These are phyloP conservation scores for Corythoichthys haematopterus DNA, from an alignment of 2,113 vertebrate species.

Conservation along the genomic window DNA sequence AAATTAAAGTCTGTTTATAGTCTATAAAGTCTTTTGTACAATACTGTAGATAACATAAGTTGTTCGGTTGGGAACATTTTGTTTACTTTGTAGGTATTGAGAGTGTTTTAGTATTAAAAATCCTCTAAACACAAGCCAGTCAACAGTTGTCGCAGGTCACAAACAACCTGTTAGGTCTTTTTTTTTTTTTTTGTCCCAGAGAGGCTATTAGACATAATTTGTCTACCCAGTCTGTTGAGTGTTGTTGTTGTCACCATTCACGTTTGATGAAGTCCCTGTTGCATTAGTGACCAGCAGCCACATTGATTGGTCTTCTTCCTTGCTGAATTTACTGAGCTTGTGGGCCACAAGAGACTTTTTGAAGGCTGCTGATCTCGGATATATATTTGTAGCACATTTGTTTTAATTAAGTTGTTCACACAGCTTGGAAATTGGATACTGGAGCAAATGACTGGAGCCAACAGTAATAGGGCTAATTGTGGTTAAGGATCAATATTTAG, in stretches of 20 bases:
- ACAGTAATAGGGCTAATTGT: constrained; percentile 72
- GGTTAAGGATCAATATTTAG: constrained; percentile 71
- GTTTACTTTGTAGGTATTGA: background rate
- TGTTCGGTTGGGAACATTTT: background rate
- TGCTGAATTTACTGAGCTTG: constrained; percentile 67
- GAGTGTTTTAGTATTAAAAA: constrained; percentile 20
- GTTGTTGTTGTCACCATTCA: constrained; percentile 55
- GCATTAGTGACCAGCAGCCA: constrained; percentile 62
- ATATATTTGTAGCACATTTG: constrained; percentile 78
- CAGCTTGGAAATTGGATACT: constrained; percentile 74
- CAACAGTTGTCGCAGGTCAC: constrained; percentile 29
- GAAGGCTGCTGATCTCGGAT: constrained; percentile 68
- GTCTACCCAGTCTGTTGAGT: constrained; percentile 39
- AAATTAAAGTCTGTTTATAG: too few relatives aligned
- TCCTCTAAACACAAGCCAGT: constrained; percentile 9
- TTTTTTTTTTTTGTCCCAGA: constrained; percentile 27
- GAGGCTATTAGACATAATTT: constrained; percentile 55
- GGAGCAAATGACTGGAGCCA: constrained; percentile 71
- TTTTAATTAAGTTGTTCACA: constrained; percentile 79
- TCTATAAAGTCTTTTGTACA: background rate
- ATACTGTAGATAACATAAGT: background rate
- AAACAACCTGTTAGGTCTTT: constrained; percentile 22
- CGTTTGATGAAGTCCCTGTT: constrained; percentile 69
- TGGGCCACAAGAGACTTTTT: constrained; percentile 64
- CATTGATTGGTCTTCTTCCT: constrained; percentile 73